These are phyloP conservation scores for Leptatherina wallacei DNA, from an alignment of 2,797 vertebrate species.

Conservation along the genomic window DNA sequence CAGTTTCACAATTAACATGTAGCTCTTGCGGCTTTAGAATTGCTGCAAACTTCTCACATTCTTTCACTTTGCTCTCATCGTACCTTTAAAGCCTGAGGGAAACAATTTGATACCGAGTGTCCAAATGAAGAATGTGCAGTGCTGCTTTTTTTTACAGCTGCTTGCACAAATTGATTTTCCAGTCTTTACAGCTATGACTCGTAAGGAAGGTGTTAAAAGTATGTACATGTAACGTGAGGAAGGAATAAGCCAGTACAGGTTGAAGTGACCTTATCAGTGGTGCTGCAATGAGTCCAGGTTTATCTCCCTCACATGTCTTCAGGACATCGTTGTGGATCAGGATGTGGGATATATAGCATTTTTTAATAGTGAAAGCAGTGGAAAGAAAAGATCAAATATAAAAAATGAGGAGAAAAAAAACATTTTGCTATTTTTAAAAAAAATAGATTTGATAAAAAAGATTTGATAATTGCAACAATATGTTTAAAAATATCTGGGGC, in stretches of 20 bases:
- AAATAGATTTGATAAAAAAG: no score
- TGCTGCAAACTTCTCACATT: constrained; percentile 3
- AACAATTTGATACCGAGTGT: constrained; percentile 37
- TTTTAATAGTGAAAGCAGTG: background rate
- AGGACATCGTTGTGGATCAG: constrained; percentile 8
- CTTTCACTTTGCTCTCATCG: constrained; percentile 10
- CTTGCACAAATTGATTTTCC: constrained; percentile 66
- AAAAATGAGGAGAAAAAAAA: no score
- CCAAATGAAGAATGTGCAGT: constrained; percentile 35
- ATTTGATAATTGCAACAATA: no score
- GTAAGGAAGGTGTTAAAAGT: constrained; percentile 49
- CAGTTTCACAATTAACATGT: background rate
- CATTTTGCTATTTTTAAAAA: no score
- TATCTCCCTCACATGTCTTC: constrained; percentile 6
- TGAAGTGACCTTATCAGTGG: constrained; percentile 59
- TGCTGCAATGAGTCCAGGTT: constrained; percentile 45
- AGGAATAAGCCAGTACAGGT: constrained; percentile 14
- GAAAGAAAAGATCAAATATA: background rate
- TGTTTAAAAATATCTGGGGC: background rate
- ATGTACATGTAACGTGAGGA: constrained; percentile 37
- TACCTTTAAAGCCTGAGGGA: constrained; percentile 39
- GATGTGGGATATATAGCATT: background rate
- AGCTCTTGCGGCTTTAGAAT: background rate
- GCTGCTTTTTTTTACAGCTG: constrained; percentile 50
- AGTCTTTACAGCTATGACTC: constrained; percentile 49